Evolutionary conservation across 2,888 invertebrate genomes (phyloP), one percentile per base, ranked within the genome.

Genomic region (Drosophila melanosoma): DNA sequence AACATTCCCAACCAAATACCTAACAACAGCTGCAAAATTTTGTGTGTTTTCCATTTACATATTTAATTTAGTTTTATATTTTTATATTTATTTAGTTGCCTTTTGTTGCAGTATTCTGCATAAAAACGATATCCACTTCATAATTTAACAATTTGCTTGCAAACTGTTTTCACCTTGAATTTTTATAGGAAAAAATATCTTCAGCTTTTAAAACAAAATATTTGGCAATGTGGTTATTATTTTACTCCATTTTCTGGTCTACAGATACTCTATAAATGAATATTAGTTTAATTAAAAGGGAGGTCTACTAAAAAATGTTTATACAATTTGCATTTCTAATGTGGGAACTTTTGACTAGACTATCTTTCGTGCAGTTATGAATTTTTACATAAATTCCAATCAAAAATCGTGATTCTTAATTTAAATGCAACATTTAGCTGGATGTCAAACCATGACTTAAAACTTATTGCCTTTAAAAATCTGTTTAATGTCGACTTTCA

Each of bases 101-200:
- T 29, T 32, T 45, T 45, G 23, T 32, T 60, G 12, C 3, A 5
- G 6, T 1, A 61, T 29, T 48, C 8, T 12, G 20, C 45, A 12
- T 12, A 29, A 57, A 63, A 63, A 45, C 17, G 17, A 17, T 40
- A 38, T 40, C 35, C 45, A 45, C 6, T 36, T 63, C 12, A 42
- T 62, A 35, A 64, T 48, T 29, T 15, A 10, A 10, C 20, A 17
- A 64, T 64, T 64, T 51, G 17, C 35, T 36, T 52, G 42, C 40
- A 42, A 52, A 65, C 35, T n/a, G 35, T 42, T 65, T 64, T 35
- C 7, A 32, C 52, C 66, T 66, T 66, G 42, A 42, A 29, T 58
- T 63, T 17, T 8, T 35, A 58, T 15, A 17, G 2, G 26, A 17
- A 32, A 52, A 36, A 5, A n/a, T 0, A 38, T n/a, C 23, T 17